Percentiles rank a stretch among this genome's conserved stretches.
These are phyloP conservation scores for Lepidochrysops patricia DNA, from an alignment of 2,888 invertebrate species.

Conservation along the genomic window DNA sequence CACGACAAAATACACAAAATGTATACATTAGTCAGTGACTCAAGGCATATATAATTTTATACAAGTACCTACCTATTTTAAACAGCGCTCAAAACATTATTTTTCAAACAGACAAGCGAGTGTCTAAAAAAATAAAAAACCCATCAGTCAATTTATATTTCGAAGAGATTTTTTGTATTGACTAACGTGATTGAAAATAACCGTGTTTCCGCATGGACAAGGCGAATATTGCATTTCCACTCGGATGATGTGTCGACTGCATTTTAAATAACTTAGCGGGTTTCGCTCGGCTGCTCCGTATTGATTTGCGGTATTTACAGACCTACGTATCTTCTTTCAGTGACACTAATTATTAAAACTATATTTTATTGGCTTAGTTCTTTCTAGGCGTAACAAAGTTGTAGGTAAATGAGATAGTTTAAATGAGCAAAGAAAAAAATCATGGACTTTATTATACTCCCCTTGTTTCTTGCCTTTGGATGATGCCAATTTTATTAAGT, in stretches of 20 bases:
- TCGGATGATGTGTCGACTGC: constrained; percentile 66
- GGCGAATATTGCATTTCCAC: constrained; percentile 67
- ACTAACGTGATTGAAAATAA: constrained; percentile 52
- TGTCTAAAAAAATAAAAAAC: constrained; percentile 8
- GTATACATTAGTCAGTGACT: no score
- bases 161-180: constrained; percentile 25
- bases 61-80: no score
- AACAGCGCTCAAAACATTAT: no score
- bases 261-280: constrained; percentile 68
- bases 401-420: no score
- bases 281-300: constrained; percentile 37
- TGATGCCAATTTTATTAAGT: no score
- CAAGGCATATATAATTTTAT: no score
- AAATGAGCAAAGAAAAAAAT: no score
- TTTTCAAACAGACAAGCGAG: no score
- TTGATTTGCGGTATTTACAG: constrained; percentile 50
- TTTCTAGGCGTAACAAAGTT: background rate
- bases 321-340: background rate
- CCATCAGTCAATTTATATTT: constrained; percentile 18
- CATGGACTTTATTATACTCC: no score
- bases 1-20: no score
- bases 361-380: background rate
- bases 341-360: background rate
- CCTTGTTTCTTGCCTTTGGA: no score
- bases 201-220: constrained; percentile 55